phyloP scores from a whole-genome alignment of 1,140 invertebrate species.

The Hyphantria cunea region DNA sequence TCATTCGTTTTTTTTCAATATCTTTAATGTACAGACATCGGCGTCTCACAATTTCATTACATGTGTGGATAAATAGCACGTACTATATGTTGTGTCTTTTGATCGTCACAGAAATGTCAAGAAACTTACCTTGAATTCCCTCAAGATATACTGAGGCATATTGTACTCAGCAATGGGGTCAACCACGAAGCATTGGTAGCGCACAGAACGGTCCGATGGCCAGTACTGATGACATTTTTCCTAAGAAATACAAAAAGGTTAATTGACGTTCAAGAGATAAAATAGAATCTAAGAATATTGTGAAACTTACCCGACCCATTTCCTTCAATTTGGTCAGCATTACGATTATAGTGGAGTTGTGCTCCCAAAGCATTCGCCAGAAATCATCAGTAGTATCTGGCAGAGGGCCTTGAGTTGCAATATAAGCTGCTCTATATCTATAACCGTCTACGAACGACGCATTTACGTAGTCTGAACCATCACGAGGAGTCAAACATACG shows the following conservation, averaged over 20 bases:
- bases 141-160: conserved; percentile 98
- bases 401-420: conserved; percentile 98
- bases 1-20: too few species aligned
- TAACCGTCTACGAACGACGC: conserved; percentile 99
- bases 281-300: conserved; percentile 17
- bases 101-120: too few species aligned
- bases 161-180: conserved; percentile 99
- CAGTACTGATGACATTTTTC: conserved; percentile 99
- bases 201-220: conserved; percentile 97
- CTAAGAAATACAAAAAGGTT: conserved; percentile 75
- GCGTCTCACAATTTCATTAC: too few species aligned
- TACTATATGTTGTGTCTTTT: too few species aligned
- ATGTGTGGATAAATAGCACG: too few species aligned
- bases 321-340: conserved; percentile 99
- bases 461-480: conserved; percentile 99
- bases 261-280: neutral
- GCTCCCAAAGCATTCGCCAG: conserved; percentile 99
- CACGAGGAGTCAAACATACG: conserved; percentile 96
- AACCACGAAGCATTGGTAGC: conserved; percentile 98
- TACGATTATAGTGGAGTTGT: conserved; percentile 99
- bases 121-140: conserved; percentile 95
- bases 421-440: conserved; percentile 95
- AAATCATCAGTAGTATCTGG: conserved; percentile 98
- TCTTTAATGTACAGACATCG: too few species aligned
- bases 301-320: conserved; percentile 92